Percentiles rank a stretch among this genome's conserved stretches.
Conservation (phyloP, 2,888 invertebrate genomes). For the Microplitis deprimator region DNA sequence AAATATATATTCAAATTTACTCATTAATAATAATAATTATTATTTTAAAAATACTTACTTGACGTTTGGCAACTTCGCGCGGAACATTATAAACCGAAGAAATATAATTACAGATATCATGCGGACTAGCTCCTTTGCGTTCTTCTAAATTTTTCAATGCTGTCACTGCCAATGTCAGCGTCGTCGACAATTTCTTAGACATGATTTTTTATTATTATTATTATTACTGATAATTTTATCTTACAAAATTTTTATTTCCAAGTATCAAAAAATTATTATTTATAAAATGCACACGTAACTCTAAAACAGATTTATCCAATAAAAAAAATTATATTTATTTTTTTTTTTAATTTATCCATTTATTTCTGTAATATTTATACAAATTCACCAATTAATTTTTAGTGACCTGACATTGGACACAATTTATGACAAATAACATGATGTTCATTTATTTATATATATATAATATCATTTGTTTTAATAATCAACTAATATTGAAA, state of each 20-base stretch:
- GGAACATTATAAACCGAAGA: conserved; percentile 53
- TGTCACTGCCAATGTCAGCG: conserved; percentile 53
- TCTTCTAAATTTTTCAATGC: conserved; percentile 59
- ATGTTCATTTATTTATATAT: not conserved
- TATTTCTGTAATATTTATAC: not conserved
- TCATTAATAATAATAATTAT: not conserved
- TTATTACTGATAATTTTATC: too few relatives aligned
- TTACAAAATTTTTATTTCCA: too few relatives aligned
- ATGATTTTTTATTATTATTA: conserved; percentile 36
- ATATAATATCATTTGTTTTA: not conserved
- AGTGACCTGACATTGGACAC: not conserved
- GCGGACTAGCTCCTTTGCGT: conserved; percentile 55
- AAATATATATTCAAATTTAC: not conserved
- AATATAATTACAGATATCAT: conserved; percentile 57
- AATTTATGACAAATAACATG: not conserved
- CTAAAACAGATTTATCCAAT: not conserved
- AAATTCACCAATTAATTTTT: not conserved
- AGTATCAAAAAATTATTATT: not conserved
- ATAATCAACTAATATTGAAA: not conserved
- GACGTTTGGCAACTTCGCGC: conserved; percentile 53
- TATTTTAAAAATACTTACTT: conserved; percentile 48
- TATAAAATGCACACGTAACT: not conserved
- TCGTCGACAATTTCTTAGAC: conserved; percentile 48
- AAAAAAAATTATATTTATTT: not conserved
- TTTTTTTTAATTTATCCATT: conserved; percentile 7